Conservation (phyloP, 2,113 vertebrate species). For the Lamprotornis superbus region DNA sequence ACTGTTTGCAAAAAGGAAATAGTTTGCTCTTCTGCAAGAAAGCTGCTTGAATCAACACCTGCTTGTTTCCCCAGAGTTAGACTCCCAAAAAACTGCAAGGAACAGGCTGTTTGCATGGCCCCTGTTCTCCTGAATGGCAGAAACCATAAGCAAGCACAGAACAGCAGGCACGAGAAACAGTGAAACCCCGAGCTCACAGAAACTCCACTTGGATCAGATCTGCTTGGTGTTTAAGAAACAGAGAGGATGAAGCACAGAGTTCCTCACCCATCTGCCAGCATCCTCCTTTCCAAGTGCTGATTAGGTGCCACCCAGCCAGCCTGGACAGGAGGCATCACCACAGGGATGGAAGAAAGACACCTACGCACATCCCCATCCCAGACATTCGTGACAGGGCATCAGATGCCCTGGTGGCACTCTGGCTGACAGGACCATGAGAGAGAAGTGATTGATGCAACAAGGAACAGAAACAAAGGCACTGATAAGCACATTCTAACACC, state of each 20-base stretch:
- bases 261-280: not conserved
- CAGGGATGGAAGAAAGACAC: not conserved
- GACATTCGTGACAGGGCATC: not conserved
- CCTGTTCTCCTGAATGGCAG: not conserved
- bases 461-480: not conserved
- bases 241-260: not conserved
- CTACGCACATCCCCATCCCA: not conserved
- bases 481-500: not conserved
- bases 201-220: not conserved
- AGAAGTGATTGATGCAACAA: not conserved
- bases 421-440: not conserved
- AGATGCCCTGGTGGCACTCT: not conserved
- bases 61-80: not conserved
- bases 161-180: not conserved
- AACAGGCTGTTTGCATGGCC: not conserved
- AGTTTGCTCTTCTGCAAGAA: not conserved
- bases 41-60: not conserved
- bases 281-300: not conserved
- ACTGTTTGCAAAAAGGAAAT: not conserved
- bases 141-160: not conserved
- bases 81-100: not conserved
- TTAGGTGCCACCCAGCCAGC: not conserved
- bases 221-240: not conserved
- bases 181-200: fast-evolving
- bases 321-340: not conserved